Evolutionary conservation across 2,797 vertebrate species (phyloP), one percentile per base, ranked within the genome.

Genomic region (Okamejei kenojei): DNA sequence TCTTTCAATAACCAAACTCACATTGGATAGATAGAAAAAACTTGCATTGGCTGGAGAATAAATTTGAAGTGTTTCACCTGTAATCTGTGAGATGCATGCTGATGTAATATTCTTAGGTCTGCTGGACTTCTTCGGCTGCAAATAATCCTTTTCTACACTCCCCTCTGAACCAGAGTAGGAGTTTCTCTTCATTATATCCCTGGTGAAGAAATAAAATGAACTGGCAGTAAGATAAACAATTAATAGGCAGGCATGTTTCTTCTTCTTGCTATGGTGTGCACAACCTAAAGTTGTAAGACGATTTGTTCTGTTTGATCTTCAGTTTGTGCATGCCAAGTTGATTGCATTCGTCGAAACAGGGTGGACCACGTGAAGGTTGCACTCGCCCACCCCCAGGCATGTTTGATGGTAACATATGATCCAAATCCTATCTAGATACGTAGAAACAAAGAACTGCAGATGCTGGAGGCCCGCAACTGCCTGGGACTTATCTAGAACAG

Each of bases 131-230:
- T 95, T 93, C 93, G 95, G 93, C 91, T 94, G 93, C 26, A 88
- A 93, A 93, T 94, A 68, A 93, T 94, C 95, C 93, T 94, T 91
- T 73, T 65, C 88, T 82, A 17, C 93, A 58, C 94, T 79, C 93
- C 94, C 94, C 93, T 95, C 94, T 32, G 90, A 96, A 94, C 96
- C 93, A 93, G 96, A 97, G 93, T 94, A 96, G 93, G 96, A 96
- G 93, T 94, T 96, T 93, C 95, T 97, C 93, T 95, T 94, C 94
- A 94, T 95, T 93, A 93, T 94, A 94, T 93, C 94, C 94, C 96
- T 97, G 45, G 0, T 61, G 93, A 94, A 93, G 94, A 86, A 93
- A 54, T 61, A 92, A 54, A 29, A 76, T 74, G 17, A 76, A 26
- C 38, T n/a, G 35, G 29, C 35, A 29, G 38, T 58, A 74, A 92